Base-by-base conservation (phyloP, 1,140 invertebrate species). In the Carposina sasakii region DNA sequence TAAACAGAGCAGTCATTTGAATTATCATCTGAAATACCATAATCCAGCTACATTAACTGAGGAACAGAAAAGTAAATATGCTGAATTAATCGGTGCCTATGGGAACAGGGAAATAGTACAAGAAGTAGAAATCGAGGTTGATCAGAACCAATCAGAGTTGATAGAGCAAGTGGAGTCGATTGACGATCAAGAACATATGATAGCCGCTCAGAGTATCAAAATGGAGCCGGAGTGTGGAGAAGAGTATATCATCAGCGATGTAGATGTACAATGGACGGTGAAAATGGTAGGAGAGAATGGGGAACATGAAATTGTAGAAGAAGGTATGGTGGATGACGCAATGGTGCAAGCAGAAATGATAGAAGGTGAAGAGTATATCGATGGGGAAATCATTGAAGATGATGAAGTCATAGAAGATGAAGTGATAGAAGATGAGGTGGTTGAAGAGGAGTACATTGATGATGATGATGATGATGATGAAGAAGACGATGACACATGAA, bases 1-100 rank as follows among this genome's bases (percentile, higher is more conserved):
- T 54, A 86, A 86, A 16, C 85, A 86, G 44, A 72, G 67, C 56
- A 81, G 75, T 16, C 82, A 86, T 40, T 28, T 85, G 8, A 86
- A 85, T 33, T 85, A 82, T 26, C 85, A 86, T 49, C 44, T 85
- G 0, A 69, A 73, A 16, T 71, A 77, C 13, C 85, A 86, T 48
- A 75, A 75, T 16, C 61, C 67, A 3, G 47, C 50, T 0, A 67
- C 65, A 2, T 56, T 76, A 61, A 73, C 65, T 0, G 67, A 74
- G 0, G 67, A 75, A 5, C 73, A 77, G 57, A 64, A 60, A 33
- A 13, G 26, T 0, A 72, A 71, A 33, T 78, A 73, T 21, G 42
- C 54, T 0, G 52, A 68, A 17, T 39, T 78, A 17, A 48, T 76
- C 20, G 57, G 59, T 0, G n/a, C n/a, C n/a, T n/a, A n/a, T n/a